phyloP scores from a whole-genome alignment of 2,113 vertebrate species.

The Vidua chalybeata region DNA sequence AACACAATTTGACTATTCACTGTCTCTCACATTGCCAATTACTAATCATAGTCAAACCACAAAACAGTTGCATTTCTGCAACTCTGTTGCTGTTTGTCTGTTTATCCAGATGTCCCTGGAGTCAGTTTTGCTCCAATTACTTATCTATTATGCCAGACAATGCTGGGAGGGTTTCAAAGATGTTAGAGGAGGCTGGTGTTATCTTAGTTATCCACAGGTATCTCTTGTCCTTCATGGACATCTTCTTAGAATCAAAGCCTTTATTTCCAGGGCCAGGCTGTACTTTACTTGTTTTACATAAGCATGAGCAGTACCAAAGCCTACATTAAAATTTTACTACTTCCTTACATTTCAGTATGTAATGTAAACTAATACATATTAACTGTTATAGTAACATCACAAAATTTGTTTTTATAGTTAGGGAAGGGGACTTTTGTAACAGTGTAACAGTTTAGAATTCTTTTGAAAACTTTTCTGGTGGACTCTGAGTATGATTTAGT shows the following conservation, averaged over 20 bases:
- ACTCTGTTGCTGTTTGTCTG: background rate
- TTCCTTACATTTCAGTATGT: background rate
- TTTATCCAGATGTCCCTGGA: background rate
- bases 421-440: background rate
- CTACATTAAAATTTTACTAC: background rate
- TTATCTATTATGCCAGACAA: background rate
- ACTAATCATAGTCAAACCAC: background rate
- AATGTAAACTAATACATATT: background rate
- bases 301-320: background rate
- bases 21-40: background rate
- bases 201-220: background rate
- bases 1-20: background rate
- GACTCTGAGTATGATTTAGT: background rate
- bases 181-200: background rate
- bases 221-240: background rate
- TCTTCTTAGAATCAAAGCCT: background rate
- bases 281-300: background rate
- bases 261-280: background rate
- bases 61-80: background rate
- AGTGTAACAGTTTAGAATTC: background rate
- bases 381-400: background rate
- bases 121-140: background rate
- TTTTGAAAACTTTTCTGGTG: background rate
- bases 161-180: background rate
- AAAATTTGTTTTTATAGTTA: background rate